Evolutionary conservation across 2,113 vertebrate genomes (phyloP).

Genomic region (Gopherus evgoodei): DNA sequence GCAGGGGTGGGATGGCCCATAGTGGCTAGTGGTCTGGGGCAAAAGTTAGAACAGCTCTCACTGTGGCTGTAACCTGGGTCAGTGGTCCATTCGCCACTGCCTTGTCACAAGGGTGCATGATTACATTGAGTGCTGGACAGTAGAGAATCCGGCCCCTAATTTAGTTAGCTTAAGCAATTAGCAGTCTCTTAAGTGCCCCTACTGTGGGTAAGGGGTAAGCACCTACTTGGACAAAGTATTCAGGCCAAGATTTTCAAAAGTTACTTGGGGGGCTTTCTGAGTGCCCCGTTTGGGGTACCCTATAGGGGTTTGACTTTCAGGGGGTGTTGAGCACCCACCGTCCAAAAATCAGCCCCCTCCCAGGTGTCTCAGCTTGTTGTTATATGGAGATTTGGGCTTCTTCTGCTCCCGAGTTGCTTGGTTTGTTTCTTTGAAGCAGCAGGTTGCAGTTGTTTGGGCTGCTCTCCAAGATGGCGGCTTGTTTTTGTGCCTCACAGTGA

Average conservation of each 20-base stretch:
- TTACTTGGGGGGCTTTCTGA: not conserved
- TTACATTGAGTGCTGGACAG: too few species aligned
- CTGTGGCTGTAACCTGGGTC: not conserved
- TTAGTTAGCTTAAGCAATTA: not conserved
- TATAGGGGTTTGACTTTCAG: not conserved
- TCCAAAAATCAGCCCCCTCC: not conserved
- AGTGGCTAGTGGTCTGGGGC: not conserved
- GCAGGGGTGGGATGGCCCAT: not conserved
- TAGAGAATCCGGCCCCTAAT: not conserved
- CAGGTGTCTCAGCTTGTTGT: not conserved
- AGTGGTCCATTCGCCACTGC: not conserved
- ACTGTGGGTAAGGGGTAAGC: too few species aligned
- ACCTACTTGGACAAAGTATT: not conserved
- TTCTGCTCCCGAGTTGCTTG: not conserved
- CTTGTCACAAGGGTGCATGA: not conserved
- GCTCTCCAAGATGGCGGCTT: not conserved
- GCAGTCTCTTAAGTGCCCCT: not conserved
- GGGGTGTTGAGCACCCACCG: not conserved
- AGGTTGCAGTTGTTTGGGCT: not conserved
- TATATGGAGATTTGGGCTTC: not conserved
- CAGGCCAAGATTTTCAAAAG: not conserved
- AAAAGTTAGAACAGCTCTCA: not conserved
- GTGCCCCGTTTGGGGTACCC: not conserved
- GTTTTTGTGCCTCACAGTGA: not conserved
- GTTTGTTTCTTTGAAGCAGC: not conserved